A percentile compares a stretch with the other conserved stretches of the same genome.
Conservation (phyloP, 2,797 vertebrate species). For the Siniperca undulata region DNA sequence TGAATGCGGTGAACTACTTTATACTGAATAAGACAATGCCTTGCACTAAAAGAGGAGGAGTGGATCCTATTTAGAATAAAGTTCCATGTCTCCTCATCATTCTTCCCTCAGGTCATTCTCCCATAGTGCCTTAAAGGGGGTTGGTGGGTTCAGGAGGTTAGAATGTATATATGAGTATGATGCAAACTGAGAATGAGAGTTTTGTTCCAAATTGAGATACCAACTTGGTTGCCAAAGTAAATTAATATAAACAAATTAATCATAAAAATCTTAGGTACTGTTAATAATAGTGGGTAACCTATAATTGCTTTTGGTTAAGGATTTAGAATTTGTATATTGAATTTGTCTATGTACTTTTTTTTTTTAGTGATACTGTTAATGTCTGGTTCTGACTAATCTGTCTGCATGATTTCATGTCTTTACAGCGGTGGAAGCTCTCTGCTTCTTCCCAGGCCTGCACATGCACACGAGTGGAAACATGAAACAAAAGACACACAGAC, state of each 20-base stretch:
- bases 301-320: not conserved
- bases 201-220: not conserved
- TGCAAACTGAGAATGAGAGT: not conserved
- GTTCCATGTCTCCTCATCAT: no score
- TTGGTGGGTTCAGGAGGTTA: no score
- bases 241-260: not conserved
- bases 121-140: no score
- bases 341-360: no score
- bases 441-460: not conserved
- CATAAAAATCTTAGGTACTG: not conserved
- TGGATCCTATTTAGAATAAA: no score
- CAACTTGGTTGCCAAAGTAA: not conserved
- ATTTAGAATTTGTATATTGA: not conserved
- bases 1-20: no score
- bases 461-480: conserved; percentile 15
- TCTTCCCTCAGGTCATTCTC: no score
- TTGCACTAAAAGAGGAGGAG: no score
- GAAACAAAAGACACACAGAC: conserved; percentile 23
- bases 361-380: not conserved
- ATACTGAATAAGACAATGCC: no score
- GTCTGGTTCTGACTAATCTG: not conserved
- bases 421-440: not conserved
- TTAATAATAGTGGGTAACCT: not conserved
- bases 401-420: not conserved
- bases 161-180: no score